These are phyloP conservation scores for Pentalonia nigronervosa DNA, from an alignment of 1,140 invertebrate genomes.

Conservation along the genomic window DNA sequence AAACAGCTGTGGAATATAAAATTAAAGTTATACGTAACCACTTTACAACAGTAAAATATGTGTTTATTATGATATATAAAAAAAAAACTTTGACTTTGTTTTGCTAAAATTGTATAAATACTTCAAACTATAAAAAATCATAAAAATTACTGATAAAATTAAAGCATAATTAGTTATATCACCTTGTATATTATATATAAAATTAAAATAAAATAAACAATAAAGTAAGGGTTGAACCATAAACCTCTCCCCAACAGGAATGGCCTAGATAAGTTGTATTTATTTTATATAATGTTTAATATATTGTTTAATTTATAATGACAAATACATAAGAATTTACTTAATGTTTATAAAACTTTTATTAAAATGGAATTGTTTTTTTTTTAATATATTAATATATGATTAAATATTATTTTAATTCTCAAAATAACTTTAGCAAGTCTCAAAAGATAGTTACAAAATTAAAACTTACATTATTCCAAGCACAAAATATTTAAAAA, in stretches of 20 bases:
- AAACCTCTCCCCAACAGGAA: background rate
- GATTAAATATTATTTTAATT: background rate
- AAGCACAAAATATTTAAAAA: background rate
- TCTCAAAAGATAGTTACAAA: background rate
- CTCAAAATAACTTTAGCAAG: background rate
- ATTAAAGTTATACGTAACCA: too few relatives aligned
- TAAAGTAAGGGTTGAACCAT: too few relatives aligned
- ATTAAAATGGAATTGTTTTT: background rate
- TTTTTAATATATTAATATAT: background rate
- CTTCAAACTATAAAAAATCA: too few relatives aligned
- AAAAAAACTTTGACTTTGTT: too few relatives aligned
- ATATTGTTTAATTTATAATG: background rate
- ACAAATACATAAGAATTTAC: background rate
- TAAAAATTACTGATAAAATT: too few relatives aligned
- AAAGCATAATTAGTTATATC: too few relatives aligned
- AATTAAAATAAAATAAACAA: too few relatives aligned
- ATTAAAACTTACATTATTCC: background rate
- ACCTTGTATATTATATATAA: too few relatives aligned
- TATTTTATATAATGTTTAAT: background rate
- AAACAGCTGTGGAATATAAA: too few relatives aligned
- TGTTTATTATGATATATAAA: too few relatives aligned
- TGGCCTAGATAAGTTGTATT: background rate
- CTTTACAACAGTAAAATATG: too few relatives aligned
- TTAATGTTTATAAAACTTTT: background rate
- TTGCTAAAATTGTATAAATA: too few relatives aligned